These are phyloP conservation scores for Nothoprocta perdicaria DNA, from an alignment of 2,113 vertebrate species.

Conservation along the genomic window DNA sequence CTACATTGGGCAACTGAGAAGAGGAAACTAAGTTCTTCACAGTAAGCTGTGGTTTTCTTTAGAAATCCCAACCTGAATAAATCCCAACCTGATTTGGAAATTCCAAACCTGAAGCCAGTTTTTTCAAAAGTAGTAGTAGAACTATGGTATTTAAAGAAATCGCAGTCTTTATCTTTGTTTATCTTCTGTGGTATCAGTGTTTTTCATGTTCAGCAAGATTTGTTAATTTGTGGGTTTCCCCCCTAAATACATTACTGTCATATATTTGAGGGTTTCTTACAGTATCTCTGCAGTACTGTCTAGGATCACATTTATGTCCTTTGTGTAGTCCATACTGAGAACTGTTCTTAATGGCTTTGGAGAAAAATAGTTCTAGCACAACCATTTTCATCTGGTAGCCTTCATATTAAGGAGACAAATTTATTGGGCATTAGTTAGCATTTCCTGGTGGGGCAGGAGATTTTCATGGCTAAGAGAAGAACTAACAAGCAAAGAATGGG, in stretches of 20 bases:
- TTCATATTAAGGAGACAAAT: background rate
- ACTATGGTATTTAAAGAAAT: background rate
- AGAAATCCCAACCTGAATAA: background rate
- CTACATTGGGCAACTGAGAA: accelerated
- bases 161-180: background rate
- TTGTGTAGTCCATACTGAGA: background rate
- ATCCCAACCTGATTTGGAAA: background rate
- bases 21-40: background rate
- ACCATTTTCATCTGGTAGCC: background rate
- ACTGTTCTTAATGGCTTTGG: background rate
- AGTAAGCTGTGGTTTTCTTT: background rate
- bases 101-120: background rate
- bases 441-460: background rate
- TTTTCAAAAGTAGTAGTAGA: background rate
- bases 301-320: background rate
- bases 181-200: background rate
- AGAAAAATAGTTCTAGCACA: background rate
- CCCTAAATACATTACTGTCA: background rate
- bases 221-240: accelerated
- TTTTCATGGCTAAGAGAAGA: background rate
- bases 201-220: background rate
- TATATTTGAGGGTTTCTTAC: background rate
- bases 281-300: background rate
- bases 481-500: background rate
- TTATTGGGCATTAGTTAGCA: background rate